Evolutionary conservation across 2,797 vertebrate species (phyloP), one percentile per base, ranked within the genome.

Genomic region (Epinephelus awoara): DNA sequence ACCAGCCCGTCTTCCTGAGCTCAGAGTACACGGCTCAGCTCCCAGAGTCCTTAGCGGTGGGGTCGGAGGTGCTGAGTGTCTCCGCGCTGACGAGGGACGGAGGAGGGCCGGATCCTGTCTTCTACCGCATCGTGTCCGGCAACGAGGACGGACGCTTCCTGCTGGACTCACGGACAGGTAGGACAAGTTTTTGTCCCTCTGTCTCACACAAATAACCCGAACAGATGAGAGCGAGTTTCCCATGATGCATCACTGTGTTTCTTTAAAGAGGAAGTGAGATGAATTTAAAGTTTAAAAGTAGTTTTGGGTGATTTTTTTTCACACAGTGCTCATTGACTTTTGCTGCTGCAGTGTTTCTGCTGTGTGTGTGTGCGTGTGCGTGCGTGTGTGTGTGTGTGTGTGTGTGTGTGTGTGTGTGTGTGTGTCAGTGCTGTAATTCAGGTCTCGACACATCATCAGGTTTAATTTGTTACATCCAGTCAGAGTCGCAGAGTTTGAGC

Each of bases 1-100:
- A 98, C 79, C 95, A 97, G 89, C 98, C 97, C 0, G 91, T 98
- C 80, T 99, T 99, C 82, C 93, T 96, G 79, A 96, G 85, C 85
- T 88, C 96, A 0, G 97, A 99, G 84, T 96, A 98, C 0, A 88
- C 90, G 0, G 93, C 95, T 25, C 94, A 92, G 86, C 92, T 99
- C 73, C 96, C 95, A 11, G 98, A 99, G 89, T 96, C 98, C 0
- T 68, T 93, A 4, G 90, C 87, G 0, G 93, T 96, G 0, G 98
- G 97, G 2, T 93, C 95, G 0, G 95, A 97, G 83, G 95, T 99
- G 76, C 85, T 99, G 79, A 96, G 93, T 5, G 89, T 99, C 55
- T 95, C 96, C 0, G 89, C 95, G 0, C 88, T 97, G 72, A 96
- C 95, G 0, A 93, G 94, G 56, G 96, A 96, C 0, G 95, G 93